phyloP scores from a whole-genome alignment of 2,888 invertebrate genomes.

The Serripes groenlandicus region DNA sequence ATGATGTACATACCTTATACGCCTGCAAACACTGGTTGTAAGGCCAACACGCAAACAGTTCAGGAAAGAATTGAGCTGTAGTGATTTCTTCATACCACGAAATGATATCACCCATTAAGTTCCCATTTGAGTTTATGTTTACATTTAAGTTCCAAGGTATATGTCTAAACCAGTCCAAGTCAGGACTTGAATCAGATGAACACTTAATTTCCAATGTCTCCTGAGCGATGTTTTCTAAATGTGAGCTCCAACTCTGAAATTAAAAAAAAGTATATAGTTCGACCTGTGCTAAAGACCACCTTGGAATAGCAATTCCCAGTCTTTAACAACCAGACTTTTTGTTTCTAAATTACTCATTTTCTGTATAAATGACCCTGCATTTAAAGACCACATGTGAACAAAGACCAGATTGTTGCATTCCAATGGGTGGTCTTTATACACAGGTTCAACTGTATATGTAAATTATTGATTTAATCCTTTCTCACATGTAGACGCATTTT shows the following conservation, averaged over 20 bases:
- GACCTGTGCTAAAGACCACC: no score
- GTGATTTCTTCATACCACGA: constrained; percentile 53
- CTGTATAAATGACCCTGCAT: no score
- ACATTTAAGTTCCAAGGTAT: constrained; percentile 41
- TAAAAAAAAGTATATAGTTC: neutral
- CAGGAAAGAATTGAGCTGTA: constrained; percentile 27
- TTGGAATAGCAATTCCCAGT: no score
- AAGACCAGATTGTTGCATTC: no score
- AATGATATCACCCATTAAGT: constrained; percentile 50
- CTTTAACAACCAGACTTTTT: no score
- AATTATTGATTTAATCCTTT: no score
- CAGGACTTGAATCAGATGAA: constrained; percentile 7
- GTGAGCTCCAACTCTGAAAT: constrained; percentile 61
- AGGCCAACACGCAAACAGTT: constrained; percentile 36
- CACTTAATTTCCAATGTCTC: constrained; percentile 24
- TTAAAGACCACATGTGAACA: no score
- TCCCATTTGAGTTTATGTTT: constrained; percentile 41
- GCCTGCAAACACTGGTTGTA: constrained; percentile 32
- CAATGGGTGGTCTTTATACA: no score
- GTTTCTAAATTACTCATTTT: no score
- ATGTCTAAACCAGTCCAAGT: constrained; percentile 12
- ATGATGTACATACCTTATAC: constrained; percentile 37
- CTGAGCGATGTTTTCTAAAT: constrained; percentile 39
- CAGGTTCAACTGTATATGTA: no score
- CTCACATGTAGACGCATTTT: no score